These are phyloP conservation scores for Yponomeuta plumbellus DNA, from an alignment of 2,888 invertebrate genomes.

Conservation along the genomic window DNA sequence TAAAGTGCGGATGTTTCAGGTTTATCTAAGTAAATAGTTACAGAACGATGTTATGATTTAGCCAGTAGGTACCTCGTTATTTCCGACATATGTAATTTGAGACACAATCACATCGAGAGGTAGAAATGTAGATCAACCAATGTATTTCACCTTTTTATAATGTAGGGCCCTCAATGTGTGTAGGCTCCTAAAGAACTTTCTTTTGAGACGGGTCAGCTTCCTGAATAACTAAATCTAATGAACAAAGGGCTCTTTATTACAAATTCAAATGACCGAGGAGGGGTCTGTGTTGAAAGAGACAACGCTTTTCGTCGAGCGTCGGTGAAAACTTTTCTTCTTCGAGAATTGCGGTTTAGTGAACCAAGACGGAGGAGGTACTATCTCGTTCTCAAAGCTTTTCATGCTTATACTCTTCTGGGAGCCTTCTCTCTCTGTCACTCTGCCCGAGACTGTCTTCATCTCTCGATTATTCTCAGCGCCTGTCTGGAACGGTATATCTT, in stretches of 20 bases:
- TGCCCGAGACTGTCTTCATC: slow-evolving; percentile 52
- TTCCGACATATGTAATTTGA: too few species aligned
- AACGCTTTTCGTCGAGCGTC: slow-evolving; percentile 52
- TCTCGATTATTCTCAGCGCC: slow-evolving; percentile 29
- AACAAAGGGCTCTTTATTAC: neutral
- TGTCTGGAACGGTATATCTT: slow-evolving; percentile 51
- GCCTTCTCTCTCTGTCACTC: slow-evolving; percentile 46
- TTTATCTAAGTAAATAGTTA: too few species aligned
- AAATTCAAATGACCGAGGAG: slow-evolving; percentile 16
- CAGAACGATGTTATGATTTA: too few species aligned
- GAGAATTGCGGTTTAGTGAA: slow-evolving; percentile 70
- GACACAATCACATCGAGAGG: too few species aligned
- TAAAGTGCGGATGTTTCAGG: too few species aligned
- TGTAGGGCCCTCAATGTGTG: too few species aligned
- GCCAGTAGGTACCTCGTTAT: too few species aligned
- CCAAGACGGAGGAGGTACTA: slow-evolving; percentile 70
- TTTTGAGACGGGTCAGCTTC: neutral
- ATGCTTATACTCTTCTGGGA: slow-evolving; percentile 53
- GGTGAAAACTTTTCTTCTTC: slow-evolving; percentile 65
- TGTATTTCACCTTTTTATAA: too few species aligned
- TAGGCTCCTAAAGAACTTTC: neutral
- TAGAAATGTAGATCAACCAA: too few species aligned
- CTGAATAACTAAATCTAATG: neutral
- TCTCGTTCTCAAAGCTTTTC: slow-evolving; percentile 54
- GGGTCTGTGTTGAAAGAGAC: slow-evolving; percentile 41